Conservation (phyloP, 2,113 vertebrate species). For the Percina caprodes region DNA sequence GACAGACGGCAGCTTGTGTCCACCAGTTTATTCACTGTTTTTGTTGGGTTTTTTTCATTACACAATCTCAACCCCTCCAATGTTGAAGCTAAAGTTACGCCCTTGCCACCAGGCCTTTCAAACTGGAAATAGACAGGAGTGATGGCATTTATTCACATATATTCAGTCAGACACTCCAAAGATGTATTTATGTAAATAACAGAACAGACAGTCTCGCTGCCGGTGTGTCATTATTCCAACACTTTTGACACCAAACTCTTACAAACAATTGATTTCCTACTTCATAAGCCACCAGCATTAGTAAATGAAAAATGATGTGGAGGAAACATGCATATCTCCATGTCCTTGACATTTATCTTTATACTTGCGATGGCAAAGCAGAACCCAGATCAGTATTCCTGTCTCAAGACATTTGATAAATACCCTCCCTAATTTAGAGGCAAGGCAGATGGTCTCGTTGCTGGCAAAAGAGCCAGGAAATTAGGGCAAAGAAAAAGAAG, state of each 20-base stretch:
- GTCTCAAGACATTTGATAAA: constrained; percentile 56
- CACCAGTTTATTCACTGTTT: background rate
- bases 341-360: constrained; percentile 51
- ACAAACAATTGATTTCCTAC: constrained; percentile 43
- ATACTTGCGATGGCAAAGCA: constrained; percentile 28
- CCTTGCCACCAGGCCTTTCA: constrained; percentile 19
- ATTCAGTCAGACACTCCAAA: background rate
- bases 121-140: background rate
- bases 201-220: background rate
- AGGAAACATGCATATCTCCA: background rate
- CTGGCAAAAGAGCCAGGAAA: constrained; percentile 45
- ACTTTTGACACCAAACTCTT: background rate
- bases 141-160: background rate
- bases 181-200: background rate
- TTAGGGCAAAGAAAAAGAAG: constrained; percentile 55
- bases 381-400: constrained; percentile 40
- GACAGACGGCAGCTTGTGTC: background rate
- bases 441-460: constrained; percentile 61
- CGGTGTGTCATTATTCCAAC: background rate
- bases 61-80: no score
- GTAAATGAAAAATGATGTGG: constrained; percentile 46
- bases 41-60: no score
- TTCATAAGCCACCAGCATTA: constrained; percentile 9
- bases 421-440: constrained; percentile 51
- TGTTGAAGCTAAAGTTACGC: no score